These are phyloP conservation scores for Drosophila sulfurigaster DNA, from an alignment of 1,140 invertebrate species.

Conservation along the genomic window DNA sequence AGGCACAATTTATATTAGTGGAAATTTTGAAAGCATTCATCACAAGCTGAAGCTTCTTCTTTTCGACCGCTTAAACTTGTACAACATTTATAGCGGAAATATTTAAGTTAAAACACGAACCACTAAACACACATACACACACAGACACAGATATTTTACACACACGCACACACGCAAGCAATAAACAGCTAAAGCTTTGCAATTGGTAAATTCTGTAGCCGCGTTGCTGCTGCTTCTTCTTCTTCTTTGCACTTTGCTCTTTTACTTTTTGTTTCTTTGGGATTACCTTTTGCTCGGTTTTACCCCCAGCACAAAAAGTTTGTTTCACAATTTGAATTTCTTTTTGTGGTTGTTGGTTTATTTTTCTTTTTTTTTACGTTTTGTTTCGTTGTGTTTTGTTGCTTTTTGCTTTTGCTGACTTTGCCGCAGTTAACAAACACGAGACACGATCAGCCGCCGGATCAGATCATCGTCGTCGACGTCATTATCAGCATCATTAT, in stretches of 20 bases:
- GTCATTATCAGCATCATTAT: slow-evolving; percentile 65
- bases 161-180: slow-evolving; percentile 16
- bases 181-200: slow-evolving; percentile 37
- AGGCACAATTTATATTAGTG: slow-evolving; percentile 33
- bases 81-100: slow-evolving; percentile 34
- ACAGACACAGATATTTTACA: slow-evolving; percentile 6
- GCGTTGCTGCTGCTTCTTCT: slow-evolving; percentile 25
- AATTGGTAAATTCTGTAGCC: slow-evolving; percentile 66
- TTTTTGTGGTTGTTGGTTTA: slow-evolving; percentile 25
- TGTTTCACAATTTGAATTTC: slow-evolving; percentile 51
- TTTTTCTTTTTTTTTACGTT: no score
- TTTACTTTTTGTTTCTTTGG: slow-evolving; percentile 52
- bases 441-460: slow-evolving; percentile 57
- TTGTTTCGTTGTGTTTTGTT: no score
- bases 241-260: slow-evolving; percentile 37
- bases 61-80: slow-evolving; percentile 21
- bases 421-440: slow-evolving; percentile 60
- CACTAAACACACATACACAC: slow-evolving; percentile 15
- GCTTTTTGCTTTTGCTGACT: slow-evolving; percentile 23
- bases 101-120: slow-evolving; percentile 38
- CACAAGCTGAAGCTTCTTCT: slow-evolving; percentile 5
- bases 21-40: slow-evolving; percentile 45
- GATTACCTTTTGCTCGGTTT: slow-evolving; percentile 43
- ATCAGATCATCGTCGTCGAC: slow-evolving; percentile 65
- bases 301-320: slow-evolving; percentile 37